Base-by-base conservation (phyloP, 53 echinoderm and acorn worm genomes). In the Paracentrotus lividus region DNA sequence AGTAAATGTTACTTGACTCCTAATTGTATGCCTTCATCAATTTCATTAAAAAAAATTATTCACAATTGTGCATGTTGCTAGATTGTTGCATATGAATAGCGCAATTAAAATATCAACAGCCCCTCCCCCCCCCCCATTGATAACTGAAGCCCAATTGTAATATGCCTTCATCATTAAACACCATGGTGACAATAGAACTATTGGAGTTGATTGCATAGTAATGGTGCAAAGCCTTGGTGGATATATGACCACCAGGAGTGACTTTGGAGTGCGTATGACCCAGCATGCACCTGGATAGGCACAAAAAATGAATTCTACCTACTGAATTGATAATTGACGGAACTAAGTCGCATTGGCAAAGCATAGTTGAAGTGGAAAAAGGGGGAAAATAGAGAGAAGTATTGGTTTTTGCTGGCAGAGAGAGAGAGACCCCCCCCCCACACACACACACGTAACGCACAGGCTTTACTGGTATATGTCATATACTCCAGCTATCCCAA, bases 231-330 rank as follows among this genome's bases (percentile, higher is more conserved):
- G 27, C 81, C 81, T 81, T 81, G 44, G 44, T 47, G 44, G 44
- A 45, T 81, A 45, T 47, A 45, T 81, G 81, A 81, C 81, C 81
- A 81, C 47, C 26, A 6, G 81, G 47, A 45, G 81, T n/a, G 47
- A 81, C 81, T 81, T 81, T 81, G 81, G 45, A 81, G 44, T 81
- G 81, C 81, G 47, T 45, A 45, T 81, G 81, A 81, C 81, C 81
- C 81, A 81, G 81, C 81, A 81, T 81, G 81, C 81, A 81, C 47
- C 81, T 81, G 81, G 44, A 47, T 81, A 72, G 36, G 44, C 12
- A 12, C 76, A 40, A 23, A 44, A 81, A 45, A 76, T 76, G 76
- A 76, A 76, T 76, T 76, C 76, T 81, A n/a, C 81, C 44, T 45
- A 49, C 38, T 72, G 36, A 36, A 81, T 24, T 81, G 81, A 45